phyloP scores from a whole-genome alignment of 2,797 vertebrate genomes.

The Cheirogaleus major region DNA sequence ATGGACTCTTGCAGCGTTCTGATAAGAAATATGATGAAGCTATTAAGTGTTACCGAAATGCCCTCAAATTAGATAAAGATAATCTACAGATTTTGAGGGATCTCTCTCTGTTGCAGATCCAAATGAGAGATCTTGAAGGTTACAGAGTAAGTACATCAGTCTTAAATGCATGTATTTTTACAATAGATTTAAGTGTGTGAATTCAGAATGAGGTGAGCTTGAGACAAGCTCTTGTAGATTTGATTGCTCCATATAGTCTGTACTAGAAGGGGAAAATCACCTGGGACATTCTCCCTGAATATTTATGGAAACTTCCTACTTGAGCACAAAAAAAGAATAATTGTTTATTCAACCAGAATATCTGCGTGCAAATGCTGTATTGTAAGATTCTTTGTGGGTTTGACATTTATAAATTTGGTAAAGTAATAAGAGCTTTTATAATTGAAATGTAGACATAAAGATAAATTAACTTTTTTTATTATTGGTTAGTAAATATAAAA shows the following conservation, averaged over 20 bases:
- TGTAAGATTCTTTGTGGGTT: not conserved
- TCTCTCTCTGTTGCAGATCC: slow-evolving; percentile 88
- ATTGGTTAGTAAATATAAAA: slow-evolving; percentile 23
- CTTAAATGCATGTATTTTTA: slow-evolving; percentile 28
- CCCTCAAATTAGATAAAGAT: slow-evolving; percentile 89
- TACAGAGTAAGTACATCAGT: slow-evolving; percentile 85
- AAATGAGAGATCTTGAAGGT: slow-evolving; percentile 90
- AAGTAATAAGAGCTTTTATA: slow-evolving; percentile 14
- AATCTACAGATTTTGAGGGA: slow-evolving; percentile 89
- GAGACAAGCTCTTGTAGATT: not conserved
- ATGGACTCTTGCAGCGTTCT: slow-evolving; percentile 88
- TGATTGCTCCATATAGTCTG: not conserved
- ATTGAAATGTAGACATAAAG: not conserved
- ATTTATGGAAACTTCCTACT: not conserved
- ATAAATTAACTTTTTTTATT: not conserved
- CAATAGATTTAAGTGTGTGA: not conserved
- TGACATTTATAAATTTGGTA: slow-evolving; percentile 17
- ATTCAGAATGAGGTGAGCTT: slow-evolving; percentile 11
- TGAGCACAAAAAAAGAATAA: not conserved
- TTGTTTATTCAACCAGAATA: not conserved
- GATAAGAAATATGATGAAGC: slow-evolving; percentile 90
- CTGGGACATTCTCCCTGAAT: not conserved
- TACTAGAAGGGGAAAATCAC: not conserved
- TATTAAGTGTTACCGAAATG: slow-evolving; percentile 90
- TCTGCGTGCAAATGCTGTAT: not conserved